phyloP scores from a whole-genome alignment of 2,888 invertebrate species.

The Diplazon laetatorius region DNA sequence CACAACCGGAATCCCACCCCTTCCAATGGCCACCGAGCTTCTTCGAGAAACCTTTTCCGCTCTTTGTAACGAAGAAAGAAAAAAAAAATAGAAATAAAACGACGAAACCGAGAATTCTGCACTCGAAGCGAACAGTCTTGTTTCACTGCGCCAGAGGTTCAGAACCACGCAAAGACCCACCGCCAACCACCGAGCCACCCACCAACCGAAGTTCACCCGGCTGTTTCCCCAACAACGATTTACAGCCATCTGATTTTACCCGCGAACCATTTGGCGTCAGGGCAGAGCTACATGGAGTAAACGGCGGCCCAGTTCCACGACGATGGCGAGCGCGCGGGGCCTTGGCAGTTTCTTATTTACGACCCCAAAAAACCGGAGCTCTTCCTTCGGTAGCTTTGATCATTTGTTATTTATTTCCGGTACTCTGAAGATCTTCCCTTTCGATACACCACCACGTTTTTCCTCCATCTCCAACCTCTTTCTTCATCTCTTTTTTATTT shows the following conservation, averaged over 20 bases:
- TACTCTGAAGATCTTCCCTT: conserved; percentile 44
- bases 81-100: conserved; percentile 8
- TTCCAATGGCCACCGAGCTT: conserved; percentile 9
- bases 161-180: conserved; percentile 38
- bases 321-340: conserved; percentile 24
- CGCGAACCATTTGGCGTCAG: conserved; percentile 61
- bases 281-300: conserved; percentile 31
- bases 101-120: conserved; percentile 31
- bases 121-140: conserved; percentile 65
- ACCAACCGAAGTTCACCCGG: conserved; percentile 60
- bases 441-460: conserved; percentile 37
- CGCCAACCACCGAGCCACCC: conserved; percentile 34
- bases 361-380: conserved; percentile 63
- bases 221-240: conserved; percentile 74
- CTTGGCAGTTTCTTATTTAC: conserved; percentile 72
- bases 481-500: conserved; percentile 22
- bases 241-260: conserved; percentile 77
- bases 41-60: conserved; percentile 38
- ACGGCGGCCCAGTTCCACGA: conserved; percentile 15
- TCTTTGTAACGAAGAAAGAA: conserved; percentile 25
- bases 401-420: conserved; percentile 72
- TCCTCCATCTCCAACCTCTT: conserved; percentile 25
- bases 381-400: conserved; percentile 63
- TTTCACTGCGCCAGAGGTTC: conserved; percentile 66
- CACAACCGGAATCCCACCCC: not conserved